These are phyloP conservation scores for Cyprinus carpio DNA, from an alignment of 2,113 vertebrate genomes.

Conservation along the genomic window DNA sequence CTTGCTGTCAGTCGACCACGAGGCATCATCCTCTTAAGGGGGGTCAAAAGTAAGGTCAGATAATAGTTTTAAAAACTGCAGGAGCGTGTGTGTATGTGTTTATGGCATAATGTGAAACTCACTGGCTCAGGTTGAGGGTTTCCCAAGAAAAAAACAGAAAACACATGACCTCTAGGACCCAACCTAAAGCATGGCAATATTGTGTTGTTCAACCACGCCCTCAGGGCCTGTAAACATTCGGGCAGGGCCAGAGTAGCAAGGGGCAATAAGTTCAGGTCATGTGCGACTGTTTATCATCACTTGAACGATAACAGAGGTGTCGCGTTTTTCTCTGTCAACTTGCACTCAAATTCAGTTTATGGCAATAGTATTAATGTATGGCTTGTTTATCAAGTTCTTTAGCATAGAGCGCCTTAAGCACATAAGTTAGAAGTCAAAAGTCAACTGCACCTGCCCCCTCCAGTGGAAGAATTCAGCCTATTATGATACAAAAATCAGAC, in stretches of 20 bases:
- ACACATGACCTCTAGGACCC: neutral
- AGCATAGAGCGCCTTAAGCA: no score
- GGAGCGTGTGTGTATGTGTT: neutral
- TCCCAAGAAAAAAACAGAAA: slow-evolving; percentile 12
- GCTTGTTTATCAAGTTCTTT: slow-evolving; percentile 35
- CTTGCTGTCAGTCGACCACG: neutral
- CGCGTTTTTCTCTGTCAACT: neutral
- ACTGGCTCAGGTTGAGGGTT: slow-evolving; percentile 33
- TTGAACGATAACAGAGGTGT: neutral
- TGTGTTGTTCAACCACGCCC: neutral
- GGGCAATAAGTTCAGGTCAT: neutral
- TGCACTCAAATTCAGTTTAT: neutral
- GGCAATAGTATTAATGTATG: neutral
- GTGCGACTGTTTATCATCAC: no score
- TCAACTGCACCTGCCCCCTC: slow-evolving; percentile 54
- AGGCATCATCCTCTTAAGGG: neutral
- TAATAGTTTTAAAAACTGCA: neutral
- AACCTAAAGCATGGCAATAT: neutral
- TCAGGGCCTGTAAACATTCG: neutral
- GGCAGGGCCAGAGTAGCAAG: neutral
- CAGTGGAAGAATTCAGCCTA: slow-evolving; percentile 6
- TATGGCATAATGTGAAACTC: slow-evolving; percentile 2
- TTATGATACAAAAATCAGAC: neutral
- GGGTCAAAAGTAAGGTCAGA: neutral
- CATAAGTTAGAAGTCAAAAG: slow-evolving; percentile 63